Evolutionary conservation across 2,888 invertebrate species (phyloP).

Genomic region (Platerodrilus igneus): DNA sequence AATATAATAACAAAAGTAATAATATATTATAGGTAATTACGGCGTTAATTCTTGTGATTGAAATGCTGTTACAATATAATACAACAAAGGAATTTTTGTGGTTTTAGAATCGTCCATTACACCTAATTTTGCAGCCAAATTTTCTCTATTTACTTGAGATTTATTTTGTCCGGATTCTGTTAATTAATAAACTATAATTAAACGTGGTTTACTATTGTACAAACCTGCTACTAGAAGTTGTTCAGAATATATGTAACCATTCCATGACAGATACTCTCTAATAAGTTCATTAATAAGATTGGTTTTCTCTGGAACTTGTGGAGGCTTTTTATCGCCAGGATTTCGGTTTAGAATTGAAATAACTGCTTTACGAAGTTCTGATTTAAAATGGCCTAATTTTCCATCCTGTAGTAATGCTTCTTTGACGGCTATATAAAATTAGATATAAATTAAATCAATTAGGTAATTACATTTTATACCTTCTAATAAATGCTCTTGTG

Average conservation of each 20-base stretch:
- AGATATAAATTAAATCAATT: constrained; percentile 2
- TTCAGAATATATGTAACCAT: constrained; percentile 62
- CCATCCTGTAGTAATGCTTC: constrained; percentile 44
- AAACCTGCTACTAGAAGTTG: constrained; percentile 44
- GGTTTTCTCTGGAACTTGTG: constrained; percentile 44
- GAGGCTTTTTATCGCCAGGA: constrained; percentile 30
- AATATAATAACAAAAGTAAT: no score
- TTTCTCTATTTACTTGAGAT: constrained; percentile 39
- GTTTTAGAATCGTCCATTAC: constrained; percentile 44
- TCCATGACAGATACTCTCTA: constrained; percentile 66
- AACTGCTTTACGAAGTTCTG: constrained; percentile 45
- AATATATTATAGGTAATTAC: no score
- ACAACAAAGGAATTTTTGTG: constrained; percentile 44
- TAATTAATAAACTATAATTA: constrained; percentile 14
- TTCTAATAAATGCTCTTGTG: constrained; percentile 40
- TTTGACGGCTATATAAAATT: constrained; percentile 40
- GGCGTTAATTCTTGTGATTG: constrained; percentile 39
- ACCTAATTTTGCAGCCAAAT: constrained; percentile 43
- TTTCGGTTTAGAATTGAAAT: constrained; percentile 43
- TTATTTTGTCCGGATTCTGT: constrained; percentile 43
- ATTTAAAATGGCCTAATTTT: constrained; percentile 43
- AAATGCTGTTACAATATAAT: constrained; percentile 45
- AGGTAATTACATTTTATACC: constrained; percentile 30
- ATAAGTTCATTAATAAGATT: constrained; percentile 61
- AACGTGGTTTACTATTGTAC: constrained; percentile 1